phyloP scores from a whole-genome alignment of 2,888 invertebrate genomes.

The Spilosoma lubricipeda region DNA sequence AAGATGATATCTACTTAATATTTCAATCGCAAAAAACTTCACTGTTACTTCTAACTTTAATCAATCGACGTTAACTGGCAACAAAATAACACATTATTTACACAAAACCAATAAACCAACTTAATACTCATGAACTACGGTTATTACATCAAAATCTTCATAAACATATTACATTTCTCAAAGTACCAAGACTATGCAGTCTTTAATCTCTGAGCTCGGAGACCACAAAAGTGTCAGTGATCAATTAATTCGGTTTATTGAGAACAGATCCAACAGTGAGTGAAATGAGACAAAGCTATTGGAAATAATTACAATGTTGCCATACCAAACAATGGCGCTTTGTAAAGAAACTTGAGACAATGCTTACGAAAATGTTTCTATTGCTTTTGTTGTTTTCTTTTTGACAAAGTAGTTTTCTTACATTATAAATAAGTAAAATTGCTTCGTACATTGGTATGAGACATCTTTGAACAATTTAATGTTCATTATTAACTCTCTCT shows the following conservation, averaged over 20 bases:
- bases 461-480: too few relatives aligned
- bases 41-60: too few relatives aligned
- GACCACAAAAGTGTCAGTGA: slow-evolving; percentile 58
- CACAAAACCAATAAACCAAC: too few relatives aligned
- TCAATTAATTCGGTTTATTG: slow-evolving; percentile 66
- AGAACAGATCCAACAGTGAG: slow-evolving; percentile 50
- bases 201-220: slow-evolving; percentile 39
- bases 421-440: too few relatives aligned
- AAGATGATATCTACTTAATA: too few relatives aligned
- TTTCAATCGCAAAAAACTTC: too few relatives aligned
- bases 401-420: too few relatives aligned
- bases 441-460: too few relatives aligned
- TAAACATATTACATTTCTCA: neutral
- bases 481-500: too few relatives aligned
- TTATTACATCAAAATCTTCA: neutral
- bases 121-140: neutral
- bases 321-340: slow-evolving; percentile 27
- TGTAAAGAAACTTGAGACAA: slow-evolving; percentile 10
- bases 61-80: too few relatives aligned
- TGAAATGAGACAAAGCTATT: slow-evolving; percentile 52
- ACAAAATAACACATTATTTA: too few relatives aligned
- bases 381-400: neutral
- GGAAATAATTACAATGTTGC: slow-evolving; percentile 52
- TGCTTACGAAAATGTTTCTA: slow-evolving; percentile 7
- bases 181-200: slow-evolving; percentile 50